Conservation (phyloP, 2,113 vertebrate genomes). For the Caranx ignobilis region DNA sequence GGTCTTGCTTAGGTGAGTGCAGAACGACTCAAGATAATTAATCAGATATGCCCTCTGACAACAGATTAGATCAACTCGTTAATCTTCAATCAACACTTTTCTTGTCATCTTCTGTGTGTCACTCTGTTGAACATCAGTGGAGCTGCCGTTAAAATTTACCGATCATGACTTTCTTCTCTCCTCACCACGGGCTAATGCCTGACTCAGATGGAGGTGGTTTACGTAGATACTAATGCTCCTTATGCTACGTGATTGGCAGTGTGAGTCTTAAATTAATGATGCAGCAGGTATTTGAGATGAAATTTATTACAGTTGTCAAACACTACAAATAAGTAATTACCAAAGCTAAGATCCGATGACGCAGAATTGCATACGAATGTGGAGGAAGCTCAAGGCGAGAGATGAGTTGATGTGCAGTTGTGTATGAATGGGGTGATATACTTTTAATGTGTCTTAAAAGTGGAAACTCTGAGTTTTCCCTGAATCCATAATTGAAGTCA, state of each 20-base stretch:
- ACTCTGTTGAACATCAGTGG: background rate
- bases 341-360: background rate
- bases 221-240: background rate
- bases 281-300: background rate
- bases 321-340: conserved; percentile 12
- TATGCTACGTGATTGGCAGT: conserved; percentile 1
- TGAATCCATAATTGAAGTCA: conserved; percentile 41
- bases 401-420: background rate
- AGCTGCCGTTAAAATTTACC: background rate
- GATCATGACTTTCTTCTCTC: background rate
- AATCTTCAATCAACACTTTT: background rate
- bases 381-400: background rate
- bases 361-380: conserved; percentile 9
- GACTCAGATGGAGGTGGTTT: background rate
- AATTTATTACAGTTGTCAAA: conserved; percentile 1
- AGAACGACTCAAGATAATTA: background rate
- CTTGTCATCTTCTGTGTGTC: background rate
- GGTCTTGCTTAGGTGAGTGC: background rate
- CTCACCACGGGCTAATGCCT: background rate
- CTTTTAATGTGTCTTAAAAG: conserved; percentile 26
- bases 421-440: background rate
- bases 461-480: conserved; percentile 23
- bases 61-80: background rate
- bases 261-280: conserved; percentile 9
- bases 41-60: background rate